Base-by-base conservation (phyloP, 2,888 invertebrate genomes). In the Mythimna vitellina region DNA sequence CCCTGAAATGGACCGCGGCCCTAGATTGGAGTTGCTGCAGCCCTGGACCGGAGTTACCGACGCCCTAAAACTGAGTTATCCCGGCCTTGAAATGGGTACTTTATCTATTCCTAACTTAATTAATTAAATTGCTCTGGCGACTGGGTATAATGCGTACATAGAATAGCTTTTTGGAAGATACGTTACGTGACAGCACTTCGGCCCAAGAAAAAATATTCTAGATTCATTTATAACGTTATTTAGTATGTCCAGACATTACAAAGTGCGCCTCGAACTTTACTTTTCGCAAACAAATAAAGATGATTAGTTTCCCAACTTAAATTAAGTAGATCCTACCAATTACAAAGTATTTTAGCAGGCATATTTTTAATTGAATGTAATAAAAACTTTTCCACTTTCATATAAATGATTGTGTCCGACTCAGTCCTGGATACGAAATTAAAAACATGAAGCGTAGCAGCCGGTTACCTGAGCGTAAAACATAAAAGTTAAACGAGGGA, bases 401-500 rank as follows among this genome's bases (percentile, higher is more conserved):
- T 63, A 69, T 77, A 65, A 77, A 78, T 64, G 0, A 77, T 66
- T 63, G 70, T 58, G 42, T 53, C 35, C 35, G 17, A 56, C 65
- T 77, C 63, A 35, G 54, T 25, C 17, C 58, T 56, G 65, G 70
- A 70, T 77, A 77, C 66, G 32, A 65, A 78, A 82, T 79, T 67
- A 61, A 79, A 78, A 81, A 79, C 71, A 81, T 79, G 76, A 54
- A 65, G 22, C 54, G 77, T 63, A 60, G 54, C 78, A 76, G 58
- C 58, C 35, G 68, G 49, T 54, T 54, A 58, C 78, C 49, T 65
- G 58, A 60, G 29, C 62, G 81, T 65, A 81, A 57, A 81, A 81
- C 53, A 81, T 76, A 68, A 78, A 78, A 81, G 61, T 81, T 76
- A 62, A 81, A 65, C 70, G 70, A 81, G 64, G 57, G 57, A 80